phyloP scores from a whole-genome alignment of 2,888 invertebrate species.

The Lithophane leautieri region DNA sequence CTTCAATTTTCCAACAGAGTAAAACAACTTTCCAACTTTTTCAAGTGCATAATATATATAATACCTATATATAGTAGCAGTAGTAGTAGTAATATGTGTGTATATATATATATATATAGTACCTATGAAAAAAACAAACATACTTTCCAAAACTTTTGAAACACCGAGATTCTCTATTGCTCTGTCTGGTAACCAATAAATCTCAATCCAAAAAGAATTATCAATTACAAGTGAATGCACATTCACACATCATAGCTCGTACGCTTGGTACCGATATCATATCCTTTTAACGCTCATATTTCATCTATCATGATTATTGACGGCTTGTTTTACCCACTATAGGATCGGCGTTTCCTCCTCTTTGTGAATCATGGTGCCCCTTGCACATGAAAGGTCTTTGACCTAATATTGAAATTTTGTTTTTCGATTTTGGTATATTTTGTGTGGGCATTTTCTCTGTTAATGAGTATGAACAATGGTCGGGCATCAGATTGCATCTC shows the following conservation, averaged over 20 bases:
- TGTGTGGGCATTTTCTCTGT: slow-evolving; percentile 69
- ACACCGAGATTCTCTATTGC: not conserved
- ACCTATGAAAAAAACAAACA: not conserved
- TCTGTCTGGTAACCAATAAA: slow-evolving; percentile 35
- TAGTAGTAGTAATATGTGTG: no score
- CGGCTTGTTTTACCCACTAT: slow-evolving; percentile 61
- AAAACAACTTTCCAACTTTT: not conserved
- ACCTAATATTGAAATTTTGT: slow-evolving; percentile 53
- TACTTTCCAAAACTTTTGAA: no score
- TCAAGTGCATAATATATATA: no score
- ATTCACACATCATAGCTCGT: slow-evolving; percentile 37
- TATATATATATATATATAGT: no score
- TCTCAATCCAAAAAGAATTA: slow-evolving; percentile 44
- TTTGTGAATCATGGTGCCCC: slow-evolving; percentile 45
- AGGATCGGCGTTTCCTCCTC: slow-evolving; percentile 56
- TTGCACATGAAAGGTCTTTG: slow-evolving; percentile 50
- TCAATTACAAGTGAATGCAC: slow-evolving; percentile 42
- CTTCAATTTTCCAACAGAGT: not conserved
- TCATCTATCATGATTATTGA: slow-evolving; percentile 65
- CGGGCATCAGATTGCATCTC: slow-evolving; percentile 69
- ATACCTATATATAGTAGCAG: no score
- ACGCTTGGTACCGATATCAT: slow-evolving; percentile 44
- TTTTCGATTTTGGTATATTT: slow-evolving; percentile 45
- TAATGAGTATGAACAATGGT: slow-evolving; percentile 74
- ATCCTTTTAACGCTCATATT: slow-evolving; percentile 59